Evolutionary conservation across 2,797 vertebrate species (phyloP), one percentile per base, ranked within the genome.

Genomic region (Huso huso): DNA sequence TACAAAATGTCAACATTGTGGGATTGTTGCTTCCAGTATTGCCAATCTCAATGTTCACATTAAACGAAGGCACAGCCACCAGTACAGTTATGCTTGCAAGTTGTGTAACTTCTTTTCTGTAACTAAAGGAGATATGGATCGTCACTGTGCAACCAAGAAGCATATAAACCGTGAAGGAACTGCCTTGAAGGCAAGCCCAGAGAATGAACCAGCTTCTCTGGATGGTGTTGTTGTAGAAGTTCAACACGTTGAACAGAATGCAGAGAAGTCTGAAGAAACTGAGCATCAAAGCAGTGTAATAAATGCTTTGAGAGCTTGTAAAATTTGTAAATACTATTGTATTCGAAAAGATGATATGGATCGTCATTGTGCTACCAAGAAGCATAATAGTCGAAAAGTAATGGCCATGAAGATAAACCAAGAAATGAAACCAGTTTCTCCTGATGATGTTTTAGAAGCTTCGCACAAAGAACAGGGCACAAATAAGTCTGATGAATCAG

Each of bases 41-140:
- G 96, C 96, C 0, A 99, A 98, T 79, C 86, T 99, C 75, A 93
- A 86, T 2, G 95, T 99, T 72, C 97, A 99, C 61, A 93, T 99
- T 66, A 89, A 94, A 15, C 93, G 97, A 58, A 97, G 94, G 75
- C 97, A 99, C 79, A 98, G 96, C 73, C 95, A 94, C 71, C 90
- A 98, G 64, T 99, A 98, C 60, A 95, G 94, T 72, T 99, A 94
- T 75, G 89, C 91, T 75, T 99, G 97, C 79, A 96, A 90, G 66
- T 81, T 96, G 64, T 99, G 97, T 76, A 95, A 92, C 81, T 99
- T 99, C 70, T 97, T 92, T 71, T 98, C 95, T 0, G 97, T 99
- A 62, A 99, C 97, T 63, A 98, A 98, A 89, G 96, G 97, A 63
- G 97, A 99, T 74, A 99, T 99, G 94, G 97, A 99, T 73, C 95